phyloP scores from a whole-genome alignment of 2,113 vertebrate genomes.

The Cyprinodon tularosa region DNA sequence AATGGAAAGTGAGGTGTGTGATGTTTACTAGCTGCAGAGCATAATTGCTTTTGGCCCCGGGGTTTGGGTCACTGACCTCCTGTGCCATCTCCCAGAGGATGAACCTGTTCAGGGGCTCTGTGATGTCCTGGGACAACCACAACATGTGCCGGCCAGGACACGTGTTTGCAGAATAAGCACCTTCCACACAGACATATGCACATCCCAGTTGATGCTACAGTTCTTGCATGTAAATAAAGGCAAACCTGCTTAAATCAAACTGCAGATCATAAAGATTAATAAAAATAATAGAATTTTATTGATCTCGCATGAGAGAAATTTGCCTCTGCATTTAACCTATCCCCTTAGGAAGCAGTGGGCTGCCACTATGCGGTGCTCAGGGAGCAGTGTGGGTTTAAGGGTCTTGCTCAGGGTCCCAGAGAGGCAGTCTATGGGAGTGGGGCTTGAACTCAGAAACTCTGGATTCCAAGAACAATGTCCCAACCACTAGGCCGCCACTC shows the following conservation, averaged over 20 bases:
- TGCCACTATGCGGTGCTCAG: too few relatives aligned
- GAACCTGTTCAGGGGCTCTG: constrained; percentile 15
- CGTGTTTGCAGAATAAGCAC: constrained; percentile 4
- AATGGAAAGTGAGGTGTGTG: constrained; percentile 33
- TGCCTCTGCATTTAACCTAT: too few relatives aligned
- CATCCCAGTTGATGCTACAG: neutral
- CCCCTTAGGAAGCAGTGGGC: too few relatives aligned
- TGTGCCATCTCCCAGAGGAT: constrained; percentile 11
- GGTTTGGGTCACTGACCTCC: constrained; percentile 51
- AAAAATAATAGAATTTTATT: too few relatives aligned
- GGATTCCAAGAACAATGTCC: too few relatives aligned
- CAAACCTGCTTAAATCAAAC: neutral
- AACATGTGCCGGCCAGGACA: constrained; percentile 27
- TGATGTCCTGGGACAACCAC: constrained; percentile 4
- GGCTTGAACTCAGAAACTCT: too few relatives aligned
- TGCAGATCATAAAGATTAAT: neutral
- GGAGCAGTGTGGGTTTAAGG: too few relatives aligned
- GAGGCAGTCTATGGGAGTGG: too few relatives aligned
- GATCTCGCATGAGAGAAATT: too few relatives aligned
- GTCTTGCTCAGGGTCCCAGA: too few relatives aligned
- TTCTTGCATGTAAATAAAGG: neutral
- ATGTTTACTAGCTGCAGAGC: constrained; percentile 10
- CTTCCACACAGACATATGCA: neutral
- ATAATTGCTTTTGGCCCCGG: constrained; percentile 17
- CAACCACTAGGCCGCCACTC: too few relatives aligned